These are phyloP conservation scores for Cyrtorhinus lividipennis DNA, from an alignment of 1,140 invertebrate species.

Conservation along the genomic window DNA sequence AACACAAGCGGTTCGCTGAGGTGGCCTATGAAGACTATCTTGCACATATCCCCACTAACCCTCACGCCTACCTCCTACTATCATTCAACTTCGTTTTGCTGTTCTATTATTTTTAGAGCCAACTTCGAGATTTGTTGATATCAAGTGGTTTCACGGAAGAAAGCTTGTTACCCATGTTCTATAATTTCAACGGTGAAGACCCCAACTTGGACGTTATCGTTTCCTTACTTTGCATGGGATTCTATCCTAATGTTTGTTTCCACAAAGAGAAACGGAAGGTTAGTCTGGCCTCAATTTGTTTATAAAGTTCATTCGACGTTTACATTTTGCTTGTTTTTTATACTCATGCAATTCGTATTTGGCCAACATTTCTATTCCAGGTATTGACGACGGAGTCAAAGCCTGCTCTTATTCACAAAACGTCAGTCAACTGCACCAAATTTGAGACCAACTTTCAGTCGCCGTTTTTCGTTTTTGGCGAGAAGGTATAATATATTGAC, in stretches of 20 bases:
- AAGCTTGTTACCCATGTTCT: constrained; percentile 51
- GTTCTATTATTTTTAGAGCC: constrained; percentile 39
- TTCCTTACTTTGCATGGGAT: constrained; percentile 71
- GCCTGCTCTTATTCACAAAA: constrained; percentile 87
- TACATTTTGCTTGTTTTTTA: too few relatives aligned
- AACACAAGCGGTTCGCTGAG: too few relatives aligned
- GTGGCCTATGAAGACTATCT: too few relatives aligned
- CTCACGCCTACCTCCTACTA: too few relatives aligned
- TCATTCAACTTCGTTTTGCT: constrained; percentile 1
- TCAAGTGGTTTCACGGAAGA: constrained; percentile 80
- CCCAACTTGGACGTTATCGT: constrained; percentile 70
- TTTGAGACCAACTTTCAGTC: constrained; percentile 71
- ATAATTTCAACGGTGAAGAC: constrained; percentile 62
- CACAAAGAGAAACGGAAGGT: constrained; percentile 90
- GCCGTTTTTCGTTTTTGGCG: constrained; percentile 94
- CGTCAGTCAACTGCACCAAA: constrained; percentile 89
- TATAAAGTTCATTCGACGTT: neutral
- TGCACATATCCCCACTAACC: too few relatives aligned
- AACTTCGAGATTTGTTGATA: constrained; percentile 70
- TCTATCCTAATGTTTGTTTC: constrained; percentile 93
- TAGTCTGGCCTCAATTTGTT: neutral
- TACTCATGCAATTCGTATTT: too few relatives aligned
- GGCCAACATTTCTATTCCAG: constrained; percentile 32
- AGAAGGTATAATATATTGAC: constrained; percentile 75
- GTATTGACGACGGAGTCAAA: constrained; percentile 92